phyloP scores from a whole-genome alignment of 2,797 vertebrate genomes.

The Hydrolagus colliei region DNA sequence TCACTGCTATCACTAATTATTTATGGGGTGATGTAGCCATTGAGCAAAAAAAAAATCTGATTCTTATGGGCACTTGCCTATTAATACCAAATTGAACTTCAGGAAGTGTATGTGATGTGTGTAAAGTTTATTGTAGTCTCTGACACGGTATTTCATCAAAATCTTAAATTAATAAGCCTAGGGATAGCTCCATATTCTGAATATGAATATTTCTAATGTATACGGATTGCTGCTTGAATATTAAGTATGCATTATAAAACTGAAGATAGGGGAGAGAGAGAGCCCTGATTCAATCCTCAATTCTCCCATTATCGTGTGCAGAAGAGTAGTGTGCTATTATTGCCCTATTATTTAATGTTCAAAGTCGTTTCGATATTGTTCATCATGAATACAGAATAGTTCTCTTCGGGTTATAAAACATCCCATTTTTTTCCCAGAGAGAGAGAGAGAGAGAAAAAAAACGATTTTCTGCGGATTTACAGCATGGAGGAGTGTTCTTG shows the following conservation, averaged over 20 bases:
- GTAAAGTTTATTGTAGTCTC: conserved; percentile 39
- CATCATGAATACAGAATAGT: background rate
- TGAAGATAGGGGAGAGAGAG: background rate
- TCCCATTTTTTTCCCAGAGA: no score
- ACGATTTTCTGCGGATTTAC: no score
- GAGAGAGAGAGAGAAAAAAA: no score
- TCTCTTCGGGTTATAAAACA: background rate
- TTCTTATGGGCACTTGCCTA: conserved; percentile 22
- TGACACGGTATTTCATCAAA: conserved; percentile 39
- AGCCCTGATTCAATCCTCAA: background rate
- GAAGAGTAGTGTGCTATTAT: background rate
- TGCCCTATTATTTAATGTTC: background rate
- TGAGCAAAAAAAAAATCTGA: background rate
- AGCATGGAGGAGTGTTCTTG: no score
- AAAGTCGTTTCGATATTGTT: background rate
- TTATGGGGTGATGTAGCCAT: conserved; percentile 14
- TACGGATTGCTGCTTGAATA: conserved; percentile 20
- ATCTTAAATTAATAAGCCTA: conserved; percentile 28
- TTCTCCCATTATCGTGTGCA: background rate
- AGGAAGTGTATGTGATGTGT: conserved; percentile 40
- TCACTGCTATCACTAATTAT: conserved; percentile 1
- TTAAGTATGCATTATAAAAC: background rate
- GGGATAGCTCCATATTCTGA: conserved; percentile 21
- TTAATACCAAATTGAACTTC: conserved; percentile 49
- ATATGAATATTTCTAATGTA: background rate